A percentile compares a stretch with the other conserved stretches of the same genome.
Evolutionary conservation across 2,113 vertebrate species (phyloP).

Genomic region (Galbula dea): DNA sequence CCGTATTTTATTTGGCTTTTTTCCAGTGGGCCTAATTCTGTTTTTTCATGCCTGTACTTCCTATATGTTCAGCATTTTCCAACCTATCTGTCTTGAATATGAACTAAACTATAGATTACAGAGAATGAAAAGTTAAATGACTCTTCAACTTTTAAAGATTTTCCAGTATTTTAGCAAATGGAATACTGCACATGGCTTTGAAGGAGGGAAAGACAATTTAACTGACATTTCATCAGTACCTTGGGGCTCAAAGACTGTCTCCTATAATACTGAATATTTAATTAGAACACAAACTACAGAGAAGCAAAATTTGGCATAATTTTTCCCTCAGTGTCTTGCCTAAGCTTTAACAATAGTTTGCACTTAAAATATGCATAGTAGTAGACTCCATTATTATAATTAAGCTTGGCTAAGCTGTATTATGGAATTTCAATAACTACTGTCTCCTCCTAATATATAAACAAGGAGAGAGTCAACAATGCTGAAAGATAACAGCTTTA

Average conservation of each 20-base stretch:
- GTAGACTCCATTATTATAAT: not conserved
- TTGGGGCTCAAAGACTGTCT: not conserved
- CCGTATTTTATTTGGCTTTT: not conserved
- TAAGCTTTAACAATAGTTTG: not conserved
- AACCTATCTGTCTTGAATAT: not conserved
- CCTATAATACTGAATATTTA: not conserved
- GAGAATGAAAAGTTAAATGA: not conserved
- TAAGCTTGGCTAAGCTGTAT: not conserved
- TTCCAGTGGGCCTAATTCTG: not conserved
- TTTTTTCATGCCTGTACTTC: not conserved
- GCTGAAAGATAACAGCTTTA: not conserved
- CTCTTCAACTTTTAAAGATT: not conserved
- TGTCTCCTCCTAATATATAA: not conserved
- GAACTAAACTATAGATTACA: not conserved
- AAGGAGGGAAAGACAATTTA: not conserved
- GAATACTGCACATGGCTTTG: not conserved
- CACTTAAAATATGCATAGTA: not conserved
- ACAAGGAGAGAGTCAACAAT: not conserved
- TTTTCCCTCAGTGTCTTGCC: not conserved
- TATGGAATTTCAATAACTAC: not conserved
- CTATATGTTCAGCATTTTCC: not conserved
- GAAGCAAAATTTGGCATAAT: not conserved
- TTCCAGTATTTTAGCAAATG: not conserved
- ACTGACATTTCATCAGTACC: not conserved
- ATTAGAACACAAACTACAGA: not conserved